A percentile compares a stretch with the other conserved stretches of the same genome.
Conservation (phyloP, 1,140 invertebrate genomes). For the Habropoda laboriosa region DNA sequence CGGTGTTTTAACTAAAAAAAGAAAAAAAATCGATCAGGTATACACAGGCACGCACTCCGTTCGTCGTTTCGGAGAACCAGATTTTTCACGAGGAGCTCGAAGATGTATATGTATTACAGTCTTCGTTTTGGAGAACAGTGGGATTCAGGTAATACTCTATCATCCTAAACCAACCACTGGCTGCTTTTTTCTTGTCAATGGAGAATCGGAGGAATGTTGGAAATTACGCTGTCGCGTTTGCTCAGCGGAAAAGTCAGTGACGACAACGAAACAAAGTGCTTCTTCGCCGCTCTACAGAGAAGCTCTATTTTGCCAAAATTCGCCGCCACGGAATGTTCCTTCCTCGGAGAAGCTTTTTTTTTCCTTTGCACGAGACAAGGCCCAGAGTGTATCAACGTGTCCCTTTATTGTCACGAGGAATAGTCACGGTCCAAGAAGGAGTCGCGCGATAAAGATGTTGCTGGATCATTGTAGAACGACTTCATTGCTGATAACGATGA, state of each 20-base stretch:
- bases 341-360: conserved; percentile 3
- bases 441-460: not conserved
- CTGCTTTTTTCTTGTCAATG: no score
- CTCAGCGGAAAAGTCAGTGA: not conserved
- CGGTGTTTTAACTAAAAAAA: no score
- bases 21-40: no score
- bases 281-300: conserved; percentile 13
- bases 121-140: no score
- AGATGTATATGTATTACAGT: not conserved
- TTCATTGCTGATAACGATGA: conserved; percentile 22
- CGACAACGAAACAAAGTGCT: conserved; percentile 48
- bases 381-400: no score
- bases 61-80: no score
- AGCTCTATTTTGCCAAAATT: conserved; percentile 43
- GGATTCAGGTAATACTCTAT: no score
- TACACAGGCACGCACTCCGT: no score
- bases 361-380: no score
- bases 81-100: not conserved
- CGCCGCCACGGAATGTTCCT: not conserved
- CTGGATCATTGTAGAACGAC: not conserved
- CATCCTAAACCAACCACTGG: no score
- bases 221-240: not conserved
- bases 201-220: no score
- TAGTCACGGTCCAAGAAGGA: not conserved
- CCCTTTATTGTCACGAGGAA: no score